Percentiles rank a stretch among this genome's conserved stretches.
Conservation (phyloP, 2,888 invertebrate genomes). For the Rosalia funebris region DNA sequence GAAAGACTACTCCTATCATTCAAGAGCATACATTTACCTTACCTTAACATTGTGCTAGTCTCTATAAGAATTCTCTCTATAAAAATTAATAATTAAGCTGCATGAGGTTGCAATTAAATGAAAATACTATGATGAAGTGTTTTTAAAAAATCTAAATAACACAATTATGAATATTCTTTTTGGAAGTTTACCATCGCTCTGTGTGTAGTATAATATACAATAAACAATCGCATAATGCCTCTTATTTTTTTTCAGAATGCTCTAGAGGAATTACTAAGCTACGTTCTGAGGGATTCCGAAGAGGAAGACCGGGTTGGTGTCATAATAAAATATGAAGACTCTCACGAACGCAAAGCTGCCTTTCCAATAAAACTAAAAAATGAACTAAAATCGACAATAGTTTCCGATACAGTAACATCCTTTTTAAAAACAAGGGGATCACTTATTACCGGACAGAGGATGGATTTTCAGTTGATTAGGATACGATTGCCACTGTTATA, state of each 20-base stretch:
- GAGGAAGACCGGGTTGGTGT: constrained; percentile 35
- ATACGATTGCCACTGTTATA: constrained; percentile 29
- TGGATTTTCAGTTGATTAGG: constrained; percentile 35
- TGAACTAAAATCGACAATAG: constrained; percentile 20
- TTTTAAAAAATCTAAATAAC: too few relatives aligned
- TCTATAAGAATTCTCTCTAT: too few relatives aligned
- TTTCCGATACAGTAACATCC: constrained; percentile 30
- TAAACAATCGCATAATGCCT: too few relatives aligned
- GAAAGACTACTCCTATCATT: too few relatives aligned
- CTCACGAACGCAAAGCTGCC: constrained; percentile 21
- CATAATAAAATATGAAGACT: constrained; percentile 34
- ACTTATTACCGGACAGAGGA: constrained; percentile 28
- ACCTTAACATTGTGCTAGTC: too few relatives aligned
- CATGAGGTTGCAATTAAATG: too few relatives aligned
- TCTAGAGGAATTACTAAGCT: constrained; percentile 31
- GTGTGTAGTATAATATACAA: too few relatives aligned
- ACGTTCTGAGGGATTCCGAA: constrained; percentile 32
- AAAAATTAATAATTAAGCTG: too few relatives aligned
- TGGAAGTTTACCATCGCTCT: too few relatives aligned
- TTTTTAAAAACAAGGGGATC: constrained; percentile 21
- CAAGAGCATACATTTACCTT: too few relatives aligned
- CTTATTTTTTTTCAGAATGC: constrained; percentile 29
- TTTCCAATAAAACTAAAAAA: constrained; percentile 34
- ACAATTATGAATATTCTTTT: too few relatives aligned
- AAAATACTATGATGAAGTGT: too few relatives aligned